These are phyloP conservation scores for Perca flavescens DNA, from an alignment of 2,113 vertebrate genomes.

Conservation along the genomic window DNA sequence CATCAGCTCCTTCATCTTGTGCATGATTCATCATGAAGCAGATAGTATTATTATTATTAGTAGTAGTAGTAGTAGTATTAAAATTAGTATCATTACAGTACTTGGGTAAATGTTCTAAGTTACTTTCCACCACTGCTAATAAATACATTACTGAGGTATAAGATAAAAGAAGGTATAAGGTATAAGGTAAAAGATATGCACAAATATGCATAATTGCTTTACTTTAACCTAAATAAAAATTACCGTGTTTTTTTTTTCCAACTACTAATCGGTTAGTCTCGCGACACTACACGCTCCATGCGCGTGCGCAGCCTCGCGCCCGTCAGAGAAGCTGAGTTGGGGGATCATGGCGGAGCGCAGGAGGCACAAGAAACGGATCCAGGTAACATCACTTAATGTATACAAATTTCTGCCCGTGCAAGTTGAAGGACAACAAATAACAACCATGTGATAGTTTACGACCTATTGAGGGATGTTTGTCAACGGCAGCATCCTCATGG, in stretches of 20 bases:
- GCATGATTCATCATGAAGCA: too few species aligned
- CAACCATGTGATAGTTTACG: neutral
- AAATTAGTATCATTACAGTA: too few species aligned
- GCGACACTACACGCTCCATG: constrained; percentile 48
- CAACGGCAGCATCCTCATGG: neutral
- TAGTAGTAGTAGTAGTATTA: too few species aligned
- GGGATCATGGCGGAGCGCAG: constrained; percentile 98
- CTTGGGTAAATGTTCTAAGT: neutral
- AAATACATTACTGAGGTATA: too few species aligned
- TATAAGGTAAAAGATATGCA: too few species aligned
- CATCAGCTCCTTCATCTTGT: too few species aligned
- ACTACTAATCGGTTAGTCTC: constrained; percentile 35
- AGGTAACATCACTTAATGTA: constrained; percentile 85
- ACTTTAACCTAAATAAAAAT: neutral
- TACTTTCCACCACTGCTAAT: neutral
- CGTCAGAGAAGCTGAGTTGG: constrained; percentile 86
- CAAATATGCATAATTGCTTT: neutral
- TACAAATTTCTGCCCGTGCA: neutral
- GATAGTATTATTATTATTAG: too few species aligned
- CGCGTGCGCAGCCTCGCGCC: constrained; percentile 70
- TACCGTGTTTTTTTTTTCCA: neutral
- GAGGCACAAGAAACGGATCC: constrained; percentile 95
- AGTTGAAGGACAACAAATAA: rapidly evolving
- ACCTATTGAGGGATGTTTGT: neutral
- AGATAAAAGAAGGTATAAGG: too few species aligned